Base-by-base conservation (phyloP, 2,888 invertebrate species). In the Charanyca ferruginea region DNA sequence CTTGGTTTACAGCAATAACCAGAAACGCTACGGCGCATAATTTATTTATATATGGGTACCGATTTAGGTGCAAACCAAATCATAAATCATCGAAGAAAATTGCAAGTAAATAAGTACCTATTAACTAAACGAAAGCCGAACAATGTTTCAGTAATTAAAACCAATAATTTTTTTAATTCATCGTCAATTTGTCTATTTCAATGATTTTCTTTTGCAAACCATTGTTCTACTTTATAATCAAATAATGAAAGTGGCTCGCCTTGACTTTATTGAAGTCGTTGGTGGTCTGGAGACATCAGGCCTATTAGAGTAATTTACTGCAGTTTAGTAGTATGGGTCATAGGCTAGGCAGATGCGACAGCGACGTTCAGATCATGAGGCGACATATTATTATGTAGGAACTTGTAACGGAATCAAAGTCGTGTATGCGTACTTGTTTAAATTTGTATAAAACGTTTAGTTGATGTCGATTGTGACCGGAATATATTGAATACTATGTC, bases 231-330 rank as follows among this genome's bases (percentile, higher is more conserved):
- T 53, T 57, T 22, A 13, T 44, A 44, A 64, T 45, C 8, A 57
- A 69, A 79, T 53, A 69, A 79, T 53, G 66, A 78, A 77, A 77
- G 78, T 47, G 32, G 60, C 20, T 59, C 49, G 72, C 75, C 68
- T 78, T 79, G 71, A 64, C 49, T 66, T 51, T 23, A 72, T 75
- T 62, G 1, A 57, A 32, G 32, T 35, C 38, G 44, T 16, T 35
- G 41, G 45, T 63, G 58, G 63, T 25, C 57, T 16, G 54, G 51
- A 47, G 51, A 48, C 42, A 74, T 60, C 47, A 3, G 42, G 48
- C 18, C 61, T 67, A 70, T 74, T 77, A 71, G 13, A 66, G 45
- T 74, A 72, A 80, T 77, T 77, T 66, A 77, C 68, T 74, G 66
- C 62, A 72, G 57, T 80, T 66, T 59, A 69, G 57, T 38, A 61